Evolutionary conservation across 2,113 vertebrate species (phyloP), one percentile per base, ranked within the genome.

Genomic region (Phalacrocorax brasilianus): DNA sequence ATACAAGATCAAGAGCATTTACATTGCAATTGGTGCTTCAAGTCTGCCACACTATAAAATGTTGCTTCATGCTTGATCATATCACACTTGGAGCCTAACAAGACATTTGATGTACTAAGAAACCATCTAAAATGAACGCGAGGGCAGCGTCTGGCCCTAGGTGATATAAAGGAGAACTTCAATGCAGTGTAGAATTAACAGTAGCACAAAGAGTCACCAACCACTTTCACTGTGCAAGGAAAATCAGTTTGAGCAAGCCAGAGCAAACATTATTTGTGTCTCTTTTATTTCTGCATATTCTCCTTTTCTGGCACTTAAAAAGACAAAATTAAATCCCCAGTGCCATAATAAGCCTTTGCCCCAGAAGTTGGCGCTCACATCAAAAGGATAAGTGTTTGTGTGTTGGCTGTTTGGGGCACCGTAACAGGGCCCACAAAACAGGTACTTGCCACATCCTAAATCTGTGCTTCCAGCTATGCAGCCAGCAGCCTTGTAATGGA

Each of bases 81-180:
- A 4, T 22, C 1, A 0, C 44, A 11, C 52, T 3, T 23, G 44
- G 33, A 67, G 73, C 42, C 65, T 40, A 15, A 71, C 0, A 0
- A 80, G 52, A 33, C 30, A 6, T 22, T 28, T 56, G 55, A 30
- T 23, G 21, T 6, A 9, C 30, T 30, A 19, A 82, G 44, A 62
- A 76, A 58, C 27, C 22, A 53, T 4, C 65, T 40, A 30, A 55
- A 74, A 24, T 16, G 47, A 50, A 30, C 2, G 3, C 5, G 47
- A 71, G 88, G 71, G 50, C 85, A 82, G 67, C 53, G 75, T 40
- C 85, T 62, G 81, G 28, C 77, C 62, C n/a, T 15, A 5, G 38
- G 8, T 30, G 59, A 40, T 24, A 30, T 4, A 24, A 80, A 40
- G 76, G 11, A 35, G 20, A 75, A 65, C 53, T 81, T 78, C 68